These are phyloP conservation scores for Lithodes maja DNA, from an alignment of 2,888 invertebrate species.

Conservation along the genomic window DNA sequence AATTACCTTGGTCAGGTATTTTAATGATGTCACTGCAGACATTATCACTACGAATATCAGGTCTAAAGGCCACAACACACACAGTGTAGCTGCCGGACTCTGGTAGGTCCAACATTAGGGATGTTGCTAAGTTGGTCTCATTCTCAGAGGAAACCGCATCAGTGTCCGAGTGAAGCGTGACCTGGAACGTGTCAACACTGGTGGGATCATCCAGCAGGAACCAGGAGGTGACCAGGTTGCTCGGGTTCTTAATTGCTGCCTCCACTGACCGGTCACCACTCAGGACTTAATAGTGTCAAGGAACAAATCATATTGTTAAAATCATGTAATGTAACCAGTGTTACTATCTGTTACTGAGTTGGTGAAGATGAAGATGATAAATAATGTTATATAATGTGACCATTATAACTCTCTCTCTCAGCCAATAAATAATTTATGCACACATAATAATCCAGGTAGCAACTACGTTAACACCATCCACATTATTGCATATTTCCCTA, in stretches of 20 bases:
- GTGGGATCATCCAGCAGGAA: slow-evolving; percentile 1
- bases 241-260: background rate
- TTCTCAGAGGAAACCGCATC: background rate
- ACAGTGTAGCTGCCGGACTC: background rate
- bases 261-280: background rate
- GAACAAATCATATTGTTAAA: background rate
- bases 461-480: no score
- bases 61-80: background rate
- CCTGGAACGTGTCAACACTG: slow-evolving; percentile 15
- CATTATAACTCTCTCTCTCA: no score
- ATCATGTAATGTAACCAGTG: background rate
- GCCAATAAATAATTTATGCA: no score
- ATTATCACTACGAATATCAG: background rate
- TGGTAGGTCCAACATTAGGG: background rate
- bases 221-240: slow-evolving; percentile 7
- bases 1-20: no score
- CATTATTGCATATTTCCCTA: no score
- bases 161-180: background rate
- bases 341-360: no score
- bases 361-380: no score
- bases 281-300: background rate
- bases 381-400: no score
- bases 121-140: background rate
- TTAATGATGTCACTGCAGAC: slow-evolving; percentile 10
- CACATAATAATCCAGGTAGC: no score